A percentile compares a stretch with the other conserved stretches of the same genome.
Evolutionary conservation across 2,888 invertebrate genomes (phyloP).

Genomic region (Trachelus iudaicus): DNA sequence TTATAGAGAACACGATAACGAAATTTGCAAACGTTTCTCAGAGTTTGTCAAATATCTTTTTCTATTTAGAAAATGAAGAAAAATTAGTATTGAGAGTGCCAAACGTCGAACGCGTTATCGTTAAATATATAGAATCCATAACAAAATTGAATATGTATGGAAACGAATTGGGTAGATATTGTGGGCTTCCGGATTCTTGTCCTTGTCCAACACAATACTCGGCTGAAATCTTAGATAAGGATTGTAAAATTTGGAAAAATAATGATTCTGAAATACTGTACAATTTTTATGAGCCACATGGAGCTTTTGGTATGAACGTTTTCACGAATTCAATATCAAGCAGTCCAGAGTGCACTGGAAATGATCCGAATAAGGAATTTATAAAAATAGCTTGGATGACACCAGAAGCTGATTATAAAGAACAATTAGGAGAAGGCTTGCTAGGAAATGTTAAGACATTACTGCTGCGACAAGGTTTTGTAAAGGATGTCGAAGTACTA

Average conservation of each 20-base stretch:
- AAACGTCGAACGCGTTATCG: constrained; percentile 33
- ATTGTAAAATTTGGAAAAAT: constrained; percentile 21
- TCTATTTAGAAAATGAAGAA: constrained; percentile 45
- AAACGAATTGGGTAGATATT: constrained; percentile 35
- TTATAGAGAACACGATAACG: constrained; percentile 27
- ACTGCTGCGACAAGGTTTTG: constrained; percentile 29
- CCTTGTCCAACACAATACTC: constrained; percentile 40
- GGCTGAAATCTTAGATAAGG: constrained; percentile 31
- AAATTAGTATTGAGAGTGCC: constrained; percentile 31
- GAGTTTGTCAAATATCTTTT: constrained; percentile 30
- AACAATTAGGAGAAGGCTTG: constrained; percentile 5
- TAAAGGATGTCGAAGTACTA: constrained; percentile 44
- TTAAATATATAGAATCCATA: constrained; percentile 21
- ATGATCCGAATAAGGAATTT: constrained; percentile 26
- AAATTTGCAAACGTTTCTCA: constrained; percentile 13
- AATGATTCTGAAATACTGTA: constrained; percentile 27
- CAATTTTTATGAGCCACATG: constrained; percentile 36
- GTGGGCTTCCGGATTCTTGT: constrained; percentile 42
- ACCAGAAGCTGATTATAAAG: not conserved
- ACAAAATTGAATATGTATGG: constrained; percentile 42
- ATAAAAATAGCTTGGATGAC: constrained; percentile 42
- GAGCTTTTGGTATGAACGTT: constrained; percentile 37
- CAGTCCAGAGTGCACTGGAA: constrained; percentile 31
- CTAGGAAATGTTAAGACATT: constrained; percentile 21
- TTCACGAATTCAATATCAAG: constrained; percentile 38